Evolutionary conservation across 2,113 vertebrate genomes (phyloP).

Genomic region (Myxocyprinus asiaticus): DNA sequence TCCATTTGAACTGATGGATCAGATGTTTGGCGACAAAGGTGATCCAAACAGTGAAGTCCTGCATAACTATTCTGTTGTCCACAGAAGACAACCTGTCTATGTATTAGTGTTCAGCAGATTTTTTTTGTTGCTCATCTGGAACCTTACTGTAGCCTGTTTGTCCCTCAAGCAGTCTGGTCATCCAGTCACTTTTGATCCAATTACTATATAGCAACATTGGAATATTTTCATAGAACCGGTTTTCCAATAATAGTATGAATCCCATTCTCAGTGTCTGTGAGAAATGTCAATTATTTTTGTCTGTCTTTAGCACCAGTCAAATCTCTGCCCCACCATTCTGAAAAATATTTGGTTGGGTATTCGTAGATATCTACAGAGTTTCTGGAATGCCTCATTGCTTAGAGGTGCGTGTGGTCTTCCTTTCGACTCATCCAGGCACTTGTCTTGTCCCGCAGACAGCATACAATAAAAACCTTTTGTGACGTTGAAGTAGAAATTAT

Average conservation of each 20-base stretch:
- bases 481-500: conserved; percentile 82
- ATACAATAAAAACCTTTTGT: conserved; percentile 85
- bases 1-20: background rate
- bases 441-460: conserved; percentile 71
- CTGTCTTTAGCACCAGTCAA: conserved; percentile 77
- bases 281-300: background rate
- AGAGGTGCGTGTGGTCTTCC: conserved; percentile 77
- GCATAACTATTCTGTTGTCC: background rate
- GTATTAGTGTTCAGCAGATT: no score
- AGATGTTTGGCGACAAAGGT: background rate
- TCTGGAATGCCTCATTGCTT: conserved; percentile 66
- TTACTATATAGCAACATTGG: background rate
- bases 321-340: conserved; percentile 76
- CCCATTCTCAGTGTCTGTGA: conserved; percentile 1
- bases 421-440: conserved; percentile 81
- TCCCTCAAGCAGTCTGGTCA: background rate
- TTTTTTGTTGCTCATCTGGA: background rate
- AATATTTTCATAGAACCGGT: conserved; percentile 12
- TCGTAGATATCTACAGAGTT: conserved; percentile 76
- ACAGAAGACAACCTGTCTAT: background rate
- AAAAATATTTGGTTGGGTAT: conserved; percentile 79
- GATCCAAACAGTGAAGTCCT: background rate
- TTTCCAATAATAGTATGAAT: conserved; percentile 11
- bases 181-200: background rate
- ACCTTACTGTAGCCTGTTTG: background rate